phyloP scores from a whole-genome alignment of 2,113 vertebrate genomes.

The Corythoichthys intestinalis region DNA sequence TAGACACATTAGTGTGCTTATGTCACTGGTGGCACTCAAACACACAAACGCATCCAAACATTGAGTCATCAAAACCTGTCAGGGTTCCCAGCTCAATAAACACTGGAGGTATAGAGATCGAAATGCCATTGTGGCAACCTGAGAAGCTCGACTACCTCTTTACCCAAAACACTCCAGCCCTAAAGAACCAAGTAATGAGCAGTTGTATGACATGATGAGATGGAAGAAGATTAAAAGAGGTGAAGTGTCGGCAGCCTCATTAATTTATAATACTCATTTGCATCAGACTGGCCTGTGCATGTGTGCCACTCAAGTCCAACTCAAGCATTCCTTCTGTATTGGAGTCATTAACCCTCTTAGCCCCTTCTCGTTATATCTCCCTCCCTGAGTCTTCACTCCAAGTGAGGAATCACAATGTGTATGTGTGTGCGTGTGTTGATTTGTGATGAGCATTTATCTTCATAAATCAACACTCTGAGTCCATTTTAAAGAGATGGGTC shows the following conservation, averaged over 20 bases:
- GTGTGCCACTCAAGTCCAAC: background rate
- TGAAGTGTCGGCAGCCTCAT: constrained; percentile 26
- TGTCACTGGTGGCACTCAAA: background rate
- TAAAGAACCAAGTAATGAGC: background rate
- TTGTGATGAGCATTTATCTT: constrained; percentile 41
- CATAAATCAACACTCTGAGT: constrained; percentile 46
- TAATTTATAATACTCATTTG: constrained; percentile 49
- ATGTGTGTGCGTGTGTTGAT: constrained; percentile 13
- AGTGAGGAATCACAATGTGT: constrained; percentile 9
- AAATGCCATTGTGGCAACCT: background rate
- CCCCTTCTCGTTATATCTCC: constrained; percentile 55
- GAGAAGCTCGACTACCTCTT: background rate
- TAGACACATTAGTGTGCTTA: background rate
- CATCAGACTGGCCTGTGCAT: constrained; percentile 31
- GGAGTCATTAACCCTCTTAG: constrained; percentile 64
- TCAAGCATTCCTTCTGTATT: constrained; percentile 18
- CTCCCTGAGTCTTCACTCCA: constrained; percentile 31
- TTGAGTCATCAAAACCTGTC: background rate
- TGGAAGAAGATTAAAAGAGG: constrained; percentile 14
- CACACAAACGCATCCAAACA: background rate
- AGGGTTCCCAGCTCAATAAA: background rate
- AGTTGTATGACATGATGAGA: constrained; percentile 30
- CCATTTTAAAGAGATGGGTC: constrained; percentile 36
- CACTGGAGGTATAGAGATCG: background rate
- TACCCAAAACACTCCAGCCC: background rate